A percentile compares a stretch with the other conserved stretches of the same genome.
These are phyloP conservation scores for Rhinolophus ferrumequinum DNA, from an alignment of 2,113 vertebrate genomes.

Conservation along the genomic window DNA sequence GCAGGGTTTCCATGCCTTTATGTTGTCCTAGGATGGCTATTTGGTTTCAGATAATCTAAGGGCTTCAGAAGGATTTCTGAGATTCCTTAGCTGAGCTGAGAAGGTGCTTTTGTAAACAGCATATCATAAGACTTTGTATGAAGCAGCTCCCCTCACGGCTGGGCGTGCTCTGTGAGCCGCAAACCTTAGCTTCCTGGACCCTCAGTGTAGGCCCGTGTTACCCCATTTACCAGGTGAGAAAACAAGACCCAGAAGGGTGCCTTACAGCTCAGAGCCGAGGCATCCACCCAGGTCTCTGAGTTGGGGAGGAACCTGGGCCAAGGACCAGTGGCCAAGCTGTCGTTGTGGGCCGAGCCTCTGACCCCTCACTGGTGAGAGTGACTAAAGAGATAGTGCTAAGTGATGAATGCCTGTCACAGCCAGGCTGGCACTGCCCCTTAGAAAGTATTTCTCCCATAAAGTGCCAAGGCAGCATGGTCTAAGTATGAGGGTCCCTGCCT, in stretches of 20 bases:
- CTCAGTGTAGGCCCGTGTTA: not conserved
- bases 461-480: accelerated
- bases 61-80: not conserved
- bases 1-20: not conserved
- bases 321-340: not conserved
- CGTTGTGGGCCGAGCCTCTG: accelerated
- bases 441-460: too few species aligned
- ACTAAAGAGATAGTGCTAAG: not conserved
- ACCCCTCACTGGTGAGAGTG: accelerated
- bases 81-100: not conserved
- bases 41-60: not conserved
- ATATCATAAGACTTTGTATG: accelerated
- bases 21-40: not conserved
- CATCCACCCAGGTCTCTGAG: not conserved
- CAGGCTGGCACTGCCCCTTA: not conserved
- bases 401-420: not conserved
- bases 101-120: not conserved
- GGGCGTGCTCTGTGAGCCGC: accelerated
- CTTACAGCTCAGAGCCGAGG: not conserved
- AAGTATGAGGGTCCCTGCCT: accelerated
- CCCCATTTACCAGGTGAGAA: accelerated
- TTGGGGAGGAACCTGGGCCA: not conserved
- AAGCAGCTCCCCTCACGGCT: accelerated
- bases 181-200: accelerated
- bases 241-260: not conserved